Percentiles rank a stretch among this genome's conserved stretches.
Evolutionary conservation across 1,140 invertebrate genomes (phyloP).

Genomic region (Lasioglossum albipes): DNA sequence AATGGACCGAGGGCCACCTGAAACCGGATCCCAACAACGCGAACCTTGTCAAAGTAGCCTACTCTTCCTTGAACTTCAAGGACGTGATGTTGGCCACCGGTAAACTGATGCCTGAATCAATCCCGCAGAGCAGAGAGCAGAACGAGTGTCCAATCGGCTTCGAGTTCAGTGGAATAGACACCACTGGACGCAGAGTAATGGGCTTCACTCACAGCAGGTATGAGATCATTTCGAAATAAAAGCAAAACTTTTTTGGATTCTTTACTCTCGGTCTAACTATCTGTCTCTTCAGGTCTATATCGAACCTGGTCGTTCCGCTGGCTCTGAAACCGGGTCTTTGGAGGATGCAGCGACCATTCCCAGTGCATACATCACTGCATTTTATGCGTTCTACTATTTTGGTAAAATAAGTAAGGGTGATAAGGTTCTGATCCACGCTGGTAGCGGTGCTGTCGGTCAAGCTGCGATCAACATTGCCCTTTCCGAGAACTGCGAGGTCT

Average conservation of each 20-base stretch:
- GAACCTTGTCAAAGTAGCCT: slow-evolving; percentile 81
- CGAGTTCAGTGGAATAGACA: slow-evolving; percentile 84
- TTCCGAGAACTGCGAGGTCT: slow-evolving; percentile 84
- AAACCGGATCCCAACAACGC: slow-evolving; percentile 64
- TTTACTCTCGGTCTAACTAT: not conserved
- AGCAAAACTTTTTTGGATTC: not conserved
- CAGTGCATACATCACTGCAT: slow-evolving; percentile 91
- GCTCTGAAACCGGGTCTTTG: slow-evolving; percentile 88
- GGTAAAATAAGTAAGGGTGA: slow-evolving; percentile 83
- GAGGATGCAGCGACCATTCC: slow-evolving; percentile 94
- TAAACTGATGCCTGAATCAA: slow-evolving; percentile 84
- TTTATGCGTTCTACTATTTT: slow-evolving; percentile 88
- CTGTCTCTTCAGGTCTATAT: slow-evolving; percentile 77
- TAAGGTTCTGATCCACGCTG: slow-evolving; percentile 88
- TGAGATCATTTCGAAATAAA: not conserved
- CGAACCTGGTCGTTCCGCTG: slow-evolving; percentile 83
- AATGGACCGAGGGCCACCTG: slow-evolving; percentile 88
- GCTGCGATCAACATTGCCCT: slow-evolving; percentile 88
- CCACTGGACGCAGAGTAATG: slow-evolving; percentile 84
- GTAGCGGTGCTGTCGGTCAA: slow-evolving; percentile 88
- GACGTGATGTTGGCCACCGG: slow-evolving; percentile 90
- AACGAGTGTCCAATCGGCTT: slow-evolving; percentile 87
- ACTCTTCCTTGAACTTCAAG: slow-evolving; percentile 87
- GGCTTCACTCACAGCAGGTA: slow-evolving; percentile 81
- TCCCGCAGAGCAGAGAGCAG: slow-evolving; percentile 80